phyloP scores from a whole-genome alignment of 2,888 invertebrate genomes.

The Ectemnius lituratus region DNA sequence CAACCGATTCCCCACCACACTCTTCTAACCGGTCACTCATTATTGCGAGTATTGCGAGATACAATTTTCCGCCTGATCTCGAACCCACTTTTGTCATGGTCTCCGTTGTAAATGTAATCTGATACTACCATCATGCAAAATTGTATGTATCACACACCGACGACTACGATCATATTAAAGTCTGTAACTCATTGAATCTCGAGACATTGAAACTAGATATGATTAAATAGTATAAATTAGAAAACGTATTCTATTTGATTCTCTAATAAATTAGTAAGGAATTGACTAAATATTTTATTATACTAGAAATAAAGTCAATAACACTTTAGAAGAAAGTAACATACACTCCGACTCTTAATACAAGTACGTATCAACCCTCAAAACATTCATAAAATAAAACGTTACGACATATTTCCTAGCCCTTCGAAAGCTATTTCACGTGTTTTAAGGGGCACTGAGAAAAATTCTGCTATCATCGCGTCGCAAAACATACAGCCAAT shows the following conservation, averaged over 20 bases:
- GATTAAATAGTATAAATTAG: too few relatives aligned
- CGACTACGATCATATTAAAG: too few relatives aligned
- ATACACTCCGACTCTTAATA: too few relatives aligned
- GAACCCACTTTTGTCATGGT: neutral
- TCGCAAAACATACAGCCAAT: too few relatives aligned
- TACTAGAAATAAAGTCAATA: too few relatives aligned
- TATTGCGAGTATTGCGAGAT: slow-evolving; percentile 13
- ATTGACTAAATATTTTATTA: too few relatives aligned
- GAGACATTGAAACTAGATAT: too few relatives aligned
- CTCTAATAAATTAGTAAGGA: too few relatives aligned
- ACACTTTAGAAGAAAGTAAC: too few relatives aligned
- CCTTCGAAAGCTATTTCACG: slow-evolving; percentile 32
- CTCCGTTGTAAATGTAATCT: neutral
- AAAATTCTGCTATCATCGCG: slow-evolving; percentile 29
- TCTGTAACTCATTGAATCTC: too few relatives aligned
- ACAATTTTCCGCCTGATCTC: slow-evolving; percentile 18
- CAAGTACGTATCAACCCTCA: slow-evolving; percentile 3
- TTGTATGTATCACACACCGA: neutral
- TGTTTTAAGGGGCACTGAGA: slow-evolving; percentile 30
- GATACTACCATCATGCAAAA: neutral
- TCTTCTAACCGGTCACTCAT: slow-evolving; percentile 13
- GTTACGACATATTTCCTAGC: slow-evolving; percentile 33
- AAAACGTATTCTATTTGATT: too few relatives aligned
- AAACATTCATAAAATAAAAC: slow-evolving; percentile 39
- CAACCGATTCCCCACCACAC: slow-evolving; percentile 20